Base-by-base conservation (phyloP, 2,797 vertebrate species). In the Phataginus tricuspis region DNA sequence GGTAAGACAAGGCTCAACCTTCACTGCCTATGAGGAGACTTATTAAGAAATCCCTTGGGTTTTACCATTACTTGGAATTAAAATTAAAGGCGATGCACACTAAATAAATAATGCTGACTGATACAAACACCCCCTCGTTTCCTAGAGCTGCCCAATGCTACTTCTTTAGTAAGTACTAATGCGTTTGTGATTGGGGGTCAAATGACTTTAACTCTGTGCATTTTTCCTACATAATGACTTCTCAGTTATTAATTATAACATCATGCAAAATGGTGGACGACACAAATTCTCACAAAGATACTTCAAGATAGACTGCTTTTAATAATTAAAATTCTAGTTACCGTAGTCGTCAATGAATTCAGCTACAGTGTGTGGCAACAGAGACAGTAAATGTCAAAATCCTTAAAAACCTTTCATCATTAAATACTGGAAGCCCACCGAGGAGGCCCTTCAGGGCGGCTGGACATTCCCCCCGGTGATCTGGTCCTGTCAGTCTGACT, bases 241-340 rank as follows among this genome's bases (percentile, higher is more conserved):
- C 85, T 93, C 39, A 68, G 45, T 86, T 95, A 55, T 78, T 59
- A 55, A 63, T 82, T 45, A 74, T 19, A 27, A 95, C 69, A 95
- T 80, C 34, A 90, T 82, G 61, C 23, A 94, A 91, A 91, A 39
- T 21, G 13, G 87, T 37, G 53, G n/a, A n/a, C n/a, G 51, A 69
- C 27, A 92, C 51, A 89, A 93, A 90, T 90, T 96, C 23, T 92
- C 53, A 71, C 23, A 42, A 95, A 11, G 55, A 66, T 71, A 69
- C 16, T 3, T 91, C 49, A 90, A 92, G 86, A 93, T 86, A 93
- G 42, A 85, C 57, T 57, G 37, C 10, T 72, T 34, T 79, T 85
- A 94, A 69, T 85, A 82, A 92, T 86, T 49, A 83, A 91, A 89
- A 53, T 64, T 85, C 80, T 88, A 23, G n/a, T 59, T 90, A 72